Evolutionary conservation across 2,888 invertebrate species (phyloP), one percentile per base, ranked within the genome.

Genomic region (Lamellibrachia satsuma): DNA sequence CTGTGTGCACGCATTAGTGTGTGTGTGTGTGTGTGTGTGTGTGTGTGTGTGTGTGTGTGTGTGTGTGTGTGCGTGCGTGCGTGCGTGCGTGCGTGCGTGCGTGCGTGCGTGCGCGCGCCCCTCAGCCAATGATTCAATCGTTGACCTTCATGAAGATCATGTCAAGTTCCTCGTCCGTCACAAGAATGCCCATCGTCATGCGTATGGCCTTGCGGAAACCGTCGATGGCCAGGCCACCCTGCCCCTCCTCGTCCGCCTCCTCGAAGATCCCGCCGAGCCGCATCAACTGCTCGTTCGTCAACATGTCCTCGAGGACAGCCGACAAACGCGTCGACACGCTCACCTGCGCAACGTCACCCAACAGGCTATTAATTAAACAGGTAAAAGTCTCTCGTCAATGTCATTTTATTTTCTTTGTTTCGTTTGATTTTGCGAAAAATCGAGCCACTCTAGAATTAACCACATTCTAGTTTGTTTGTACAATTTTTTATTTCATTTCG

Each of bases 61-160:
- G 51, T 90, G 55, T 75, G 75, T 92, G 51, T 92, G 52, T 90
- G 8, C 51, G 52, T 91, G 52, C 92, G 22, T 93, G 90, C 92
- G 52, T 92, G 91, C 92, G 52, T 60, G 15, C 9, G 93, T 75
- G 52, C 57, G 55, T 52, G 92, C 91, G 55, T 39, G 90, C 55
- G 91, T 91, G 91, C 52, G 91, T 90, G 39, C 91, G 91, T 57
- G 90, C 57, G 92, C 91, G 55, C 7, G 52, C 11, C 60, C 60
- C 15, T 51, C 91, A 52, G 2, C 11, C 15, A 15, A 15, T 15
- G 75, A 75, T 22, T 22, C 2, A 3, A 75, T 6, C 15, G 39
- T 22, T n/a, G 11, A 93, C 94, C 94, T 96, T 96, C 95, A 95
- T 95, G 93, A 96, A 96, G 75, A 96, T 93, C 8, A 95, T 93